These are phyloP conservation scores for Dreissena rostriformis DNA, from an alignment of 1,140 invertebrate genomes.

Conservation along the genomic window DNA sequence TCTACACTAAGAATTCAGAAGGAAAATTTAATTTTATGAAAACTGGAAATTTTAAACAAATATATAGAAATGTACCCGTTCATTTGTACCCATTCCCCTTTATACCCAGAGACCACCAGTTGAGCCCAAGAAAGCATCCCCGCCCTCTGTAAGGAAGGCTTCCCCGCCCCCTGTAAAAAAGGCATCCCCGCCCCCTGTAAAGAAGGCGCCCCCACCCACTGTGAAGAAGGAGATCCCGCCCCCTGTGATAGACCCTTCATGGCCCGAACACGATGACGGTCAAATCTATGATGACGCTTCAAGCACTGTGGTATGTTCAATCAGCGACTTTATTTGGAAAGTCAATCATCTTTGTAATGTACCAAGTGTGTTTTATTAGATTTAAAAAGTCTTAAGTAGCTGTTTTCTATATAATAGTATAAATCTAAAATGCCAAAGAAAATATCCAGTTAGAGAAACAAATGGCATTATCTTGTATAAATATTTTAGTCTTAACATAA, in stretches of 20 bases:
- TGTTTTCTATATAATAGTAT: not conserved
- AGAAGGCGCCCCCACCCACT: not conserved
- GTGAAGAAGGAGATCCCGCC: not conserved
- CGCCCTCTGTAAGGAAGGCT: too few relatives aligned
- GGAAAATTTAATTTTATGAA: too few relatives aligned
- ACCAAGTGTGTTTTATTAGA: not conserved
- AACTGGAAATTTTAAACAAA: too few relatives aligned
- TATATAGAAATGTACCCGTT: too few relatives aligned
- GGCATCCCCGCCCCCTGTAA: too few relatives aligned
- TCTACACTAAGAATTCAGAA: too few relatives aligned
- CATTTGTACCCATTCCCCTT: too few relatives aligned
- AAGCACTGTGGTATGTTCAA: conserved; percentile 28
- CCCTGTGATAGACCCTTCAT: not conserved
- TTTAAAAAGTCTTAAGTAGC: not conserved
- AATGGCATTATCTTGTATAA: not conserved
- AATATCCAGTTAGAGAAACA: not conserved
- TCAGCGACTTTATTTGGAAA: not conserved
- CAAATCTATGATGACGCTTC: conserved; percentile 38
- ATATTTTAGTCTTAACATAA: not conserved
- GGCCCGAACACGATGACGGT: not conserved
- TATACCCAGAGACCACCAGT: too few relatives aligned
- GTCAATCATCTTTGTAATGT: not conserved
- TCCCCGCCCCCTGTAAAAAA: too few relatives aligned
- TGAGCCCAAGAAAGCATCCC: too few relatives aligned
- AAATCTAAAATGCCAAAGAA: not conserved